A percentile compares a stretch with the other conserved stretches of the same genome.
Evolutionary conservation across 2,888 invertebrate species (phyloP).

Genomic region (Eilema sororculum): DNA sequence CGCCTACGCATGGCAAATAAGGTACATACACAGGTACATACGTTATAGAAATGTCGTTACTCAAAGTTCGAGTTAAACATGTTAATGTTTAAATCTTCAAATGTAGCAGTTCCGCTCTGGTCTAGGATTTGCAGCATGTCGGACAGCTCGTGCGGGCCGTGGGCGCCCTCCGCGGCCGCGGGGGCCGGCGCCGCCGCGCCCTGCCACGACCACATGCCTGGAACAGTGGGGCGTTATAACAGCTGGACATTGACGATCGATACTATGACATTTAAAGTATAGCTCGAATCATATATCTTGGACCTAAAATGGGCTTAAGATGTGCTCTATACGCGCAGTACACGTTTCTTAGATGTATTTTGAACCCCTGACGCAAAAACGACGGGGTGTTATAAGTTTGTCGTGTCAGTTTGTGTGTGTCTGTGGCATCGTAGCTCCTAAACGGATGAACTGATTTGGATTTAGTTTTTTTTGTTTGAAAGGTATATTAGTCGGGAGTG

Average conservation of each 20-base stretch:
- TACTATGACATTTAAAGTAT: neutral
- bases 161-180: slow-evolving; percentile 67
- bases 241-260: neutral
- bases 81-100: slow-evolving; percentile 95
- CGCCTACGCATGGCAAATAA: slow-evolving; percentile 30
- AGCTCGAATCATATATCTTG: too few species aligned
- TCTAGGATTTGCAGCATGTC: slow-evolving; percentile 98
- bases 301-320: too few species aligned
- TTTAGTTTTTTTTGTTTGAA: too few species aligned
- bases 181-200: slow-evolving; percentile 74
- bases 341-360: too few species aligned
- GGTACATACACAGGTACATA: slow-evolving; percentile 41
- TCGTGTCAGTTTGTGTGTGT: too few species aligned
- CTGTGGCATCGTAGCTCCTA: too few species aligned
- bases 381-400: too few species aligned
- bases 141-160: slow-evolving; percentile 92
- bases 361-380: too few species aligned
- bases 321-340: too few species aligned
- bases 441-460: too few species aligned
- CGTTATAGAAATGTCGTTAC: slow-evolving; percentile 55
- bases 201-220: slow-evolving; percentile 94
- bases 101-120: slow-evolving; percentile 93
- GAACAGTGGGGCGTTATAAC: neutral
- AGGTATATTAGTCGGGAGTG: too few species aligned
- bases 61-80: slow-evolving; percentile 93